Evolutionary conservation across 1,140 invertebrate species (phyloP).

Genomic region (Bombus superbus): DNA sequence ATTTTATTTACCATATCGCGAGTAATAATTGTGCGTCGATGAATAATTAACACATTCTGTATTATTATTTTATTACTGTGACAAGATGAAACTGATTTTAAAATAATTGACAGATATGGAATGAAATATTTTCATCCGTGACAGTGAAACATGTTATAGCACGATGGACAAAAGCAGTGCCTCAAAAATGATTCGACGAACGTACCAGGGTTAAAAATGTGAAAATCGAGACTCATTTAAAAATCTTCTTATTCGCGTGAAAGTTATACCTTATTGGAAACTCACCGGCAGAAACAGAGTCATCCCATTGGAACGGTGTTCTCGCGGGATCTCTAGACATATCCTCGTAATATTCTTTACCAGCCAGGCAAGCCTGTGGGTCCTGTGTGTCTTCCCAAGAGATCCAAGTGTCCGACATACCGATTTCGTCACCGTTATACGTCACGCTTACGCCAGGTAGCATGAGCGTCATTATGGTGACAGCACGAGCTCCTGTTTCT

Average conservation of each 20-base stretch:
- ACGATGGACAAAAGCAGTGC: too few relatives aligned
- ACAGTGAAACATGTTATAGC: too few relatives aligned
- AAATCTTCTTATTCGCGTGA: not conserved
- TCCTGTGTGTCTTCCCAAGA: slow-evolving; percentile 74
- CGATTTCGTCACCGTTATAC: slow-evolving; percentile 90
- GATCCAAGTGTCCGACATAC: slow-evolving; percentile 83
- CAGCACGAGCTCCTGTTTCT: slow-evolving; percentile 84
- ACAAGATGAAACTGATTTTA: too few relatives aligned
- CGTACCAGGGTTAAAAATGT: too few relatives aligned
- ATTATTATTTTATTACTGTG: too few relatives aligned
- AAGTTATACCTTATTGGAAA: not conserved
- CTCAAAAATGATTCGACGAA: too few relatives aligned
- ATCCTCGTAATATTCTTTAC: slow-evolving; percentile 71
- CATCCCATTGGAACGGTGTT: slow-evolving; percentile 90
- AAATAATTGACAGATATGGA: too few relatives aligned
- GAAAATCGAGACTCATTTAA: too few relatives aligned
- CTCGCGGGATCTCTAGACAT: slow-evolving; percentile 84
- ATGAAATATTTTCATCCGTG: too few relatives aligned
- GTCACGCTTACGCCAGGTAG: slow-evolving; percentile 89
- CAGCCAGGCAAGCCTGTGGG: slow-evolving; percentile 72
- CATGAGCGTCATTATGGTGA: slow-evolving; percentile 87
- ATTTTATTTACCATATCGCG: too few relatives aligned
- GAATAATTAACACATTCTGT: too few relatives aligned
- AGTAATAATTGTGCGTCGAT: too few relatives aligned
- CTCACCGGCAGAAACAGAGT: slow-evolving; percentile 83